Evolutionary conservation across 2,113 vertebrate genomes (phyloP).

Genomic region (Peromyscus californicus): DNA sequence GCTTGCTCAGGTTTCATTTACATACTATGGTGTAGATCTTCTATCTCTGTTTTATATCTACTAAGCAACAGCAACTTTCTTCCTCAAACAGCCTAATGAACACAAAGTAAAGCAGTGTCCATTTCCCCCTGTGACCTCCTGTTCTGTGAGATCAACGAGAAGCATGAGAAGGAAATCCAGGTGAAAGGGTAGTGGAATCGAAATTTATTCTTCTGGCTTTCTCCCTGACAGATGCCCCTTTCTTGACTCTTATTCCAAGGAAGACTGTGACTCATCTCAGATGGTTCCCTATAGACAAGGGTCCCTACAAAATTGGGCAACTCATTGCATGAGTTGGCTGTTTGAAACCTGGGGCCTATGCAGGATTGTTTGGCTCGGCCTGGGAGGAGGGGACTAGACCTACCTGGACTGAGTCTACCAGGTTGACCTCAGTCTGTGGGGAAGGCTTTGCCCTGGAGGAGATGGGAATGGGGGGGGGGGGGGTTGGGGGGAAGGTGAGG

Average conservation of each 20-base stretch:
- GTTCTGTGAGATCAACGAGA: neutral
- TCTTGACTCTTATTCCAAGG: neutral
- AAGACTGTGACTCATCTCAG: too few species aligned
- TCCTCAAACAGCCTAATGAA: neutral
- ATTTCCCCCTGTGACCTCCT: neutral
- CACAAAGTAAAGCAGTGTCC: neutral
- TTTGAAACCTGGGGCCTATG: too few species aligned
- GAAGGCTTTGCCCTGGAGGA: too few species aligned
- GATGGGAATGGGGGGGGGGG: too few species aligned
- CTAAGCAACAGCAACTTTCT: neutral
- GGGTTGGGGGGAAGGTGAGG: too few species aligned
- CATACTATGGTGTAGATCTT: neutral
- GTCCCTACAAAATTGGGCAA: neutral
- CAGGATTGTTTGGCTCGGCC: too few species aligned
- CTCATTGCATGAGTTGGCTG: too few species aligned
- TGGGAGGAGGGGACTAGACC: too few species aligned
- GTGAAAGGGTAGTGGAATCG: neutral
- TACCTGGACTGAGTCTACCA: too few species aligned
- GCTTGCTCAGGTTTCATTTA: neutral
- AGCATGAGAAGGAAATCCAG: neutral
- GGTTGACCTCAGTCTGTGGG: too few species aligned
- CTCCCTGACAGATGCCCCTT: neutral
- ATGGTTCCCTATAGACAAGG: neutral
- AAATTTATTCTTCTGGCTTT: neutral
- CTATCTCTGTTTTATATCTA: neutral